phyloP scores from a whole-genome alignment of 2,888 invertebrate species.

The Ectobius pallidus region DNA sequence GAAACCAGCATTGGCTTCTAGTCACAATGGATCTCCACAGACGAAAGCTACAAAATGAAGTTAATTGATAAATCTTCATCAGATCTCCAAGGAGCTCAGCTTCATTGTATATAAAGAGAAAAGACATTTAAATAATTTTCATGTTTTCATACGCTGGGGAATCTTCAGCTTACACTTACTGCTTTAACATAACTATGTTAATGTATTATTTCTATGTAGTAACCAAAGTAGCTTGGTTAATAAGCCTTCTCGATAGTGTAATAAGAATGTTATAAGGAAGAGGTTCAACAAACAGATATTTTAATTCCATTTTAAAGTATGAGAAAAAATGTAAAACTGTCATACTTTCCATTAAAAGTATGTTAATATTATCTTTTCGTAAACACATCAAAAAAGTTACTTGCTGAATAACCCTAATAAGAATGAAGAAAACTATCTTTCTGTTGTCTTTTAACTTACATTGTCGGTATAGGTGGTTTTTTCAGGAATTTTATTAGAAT shows the following conservation, averaged over 20 bases:
- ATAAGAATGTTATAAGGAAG: neutral
- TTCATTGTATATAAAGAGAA: neutral
- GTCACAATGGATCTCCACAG: constrained; percentile 11
- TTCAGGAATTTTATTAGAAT: no score
- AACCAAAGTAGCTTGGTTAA: neutral
- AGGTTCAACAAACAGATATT: no score
- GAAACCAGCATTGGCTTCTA: constrained; percentile 19
- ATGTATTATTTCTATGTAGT: neutral
- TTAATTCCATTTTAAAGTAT: no score
- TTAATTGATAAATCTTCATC: neutral
- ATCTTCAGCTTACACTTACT: neutral
- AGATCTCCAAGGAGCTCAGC: constrained; percentile 22
- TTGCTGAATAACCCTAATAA: no score
- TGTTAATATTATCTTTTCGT: no score
- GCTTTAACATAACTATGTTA: neutral
- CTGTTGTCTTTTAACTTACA: no score
- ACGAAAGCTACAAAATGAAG: constrained; percentile 5
- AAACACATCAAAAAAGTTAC: no score
- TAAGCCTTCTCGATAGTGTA: neutral
- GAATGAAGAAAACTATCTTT: no score
- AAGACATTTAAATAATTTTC: neutral
- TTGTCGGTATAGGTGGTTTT: no score
- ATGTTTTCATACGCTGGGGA: no score
- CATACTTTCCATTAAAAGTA: no score
- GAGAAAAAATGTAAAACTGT: no score